Evolutionary conservation across 2,113 vertebrate genomes (phyloP), one percentile per base, ranked within the genome.

Genomic region (Toxotes chatareus): DNA sequence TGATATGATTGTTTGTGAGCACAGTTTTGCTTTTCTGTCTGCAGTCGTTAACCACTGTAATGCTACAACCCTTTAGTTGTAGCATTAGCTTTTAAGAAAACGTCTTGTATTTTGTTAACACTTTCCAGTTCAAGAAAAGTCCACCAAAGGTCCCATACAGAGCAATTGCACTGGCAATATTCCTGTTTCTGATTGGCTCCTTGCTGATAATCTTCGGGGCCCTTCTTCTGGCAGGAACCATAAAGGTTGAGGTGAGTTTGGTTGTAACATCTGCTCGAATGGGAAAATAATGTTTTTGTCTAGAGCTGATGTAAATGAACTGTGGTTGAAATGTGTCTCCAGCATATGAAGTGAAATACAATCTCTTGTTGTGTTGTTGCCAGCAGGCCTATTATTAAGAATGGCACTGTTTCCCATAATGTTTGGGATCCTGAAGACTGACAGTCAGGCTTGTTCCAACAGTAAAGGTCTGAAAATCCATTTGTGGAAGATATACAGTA

Each of bases 81-180:
- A 27, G 27, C 27, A 27, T 27, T 27, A 27, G 27, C 27, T 27
- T 27, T 27, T 27, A 27, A 27, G 27, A 27, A 17, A 71, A 31
- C 38, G 44, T 21, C n/a, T 74, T 62, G 3, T 86, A 1, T 62
- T 72, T 60, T 42, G 53, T 71, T 6, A 67, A 49, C 42, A 36
- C 6, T 70, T 67, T 67, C 0, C 93, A 99, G 98, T 99, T 99
- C 91, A 99, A 98, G 95, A 99, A 95, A 90, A 98, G 95, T 65
- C 97, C 97, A 0, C 97, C 98, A 14, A 98, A 97, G 94, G 94
- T 99, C 64, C 98, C 98, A 0, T 99, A 99, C 91, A 99, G 97
- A 92, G 98, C 98, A 0, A 99, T 99, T 1, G 97, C 96, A 0
- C 94, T 99, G 79, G 98, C 98, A 2, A 67, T 95, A 0, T 96